phyloP scores from a whole-genome alignment of 2,888 invertebrate species.

The Orchestes rusci region DNA sequence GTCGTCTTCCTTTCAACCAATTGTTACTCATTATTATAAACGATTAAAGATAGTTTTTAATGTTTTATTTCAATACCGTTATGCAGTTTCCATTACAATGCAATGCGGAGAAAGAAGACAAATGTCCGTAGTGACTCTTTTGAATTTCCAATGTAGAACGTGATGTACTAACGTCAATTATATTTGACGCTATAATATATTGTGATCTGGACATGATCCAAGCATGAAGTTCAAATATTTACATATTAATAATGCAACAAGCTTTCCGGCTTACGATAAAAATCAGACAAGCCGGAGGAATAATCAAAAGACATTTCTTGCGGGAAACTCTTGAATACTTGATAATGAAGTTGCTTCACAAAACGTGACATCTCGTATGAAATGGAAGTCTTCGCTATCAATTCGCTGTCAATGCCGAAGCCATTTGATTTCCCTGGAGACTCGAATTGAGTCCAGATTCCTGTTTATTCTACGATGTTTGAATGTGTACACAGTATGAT shows the following conservation, averaged over 20 bases:
- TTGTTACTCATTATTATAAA: constrained; percentile 19
- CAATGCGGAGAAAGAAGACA: constrained; percentile 1
- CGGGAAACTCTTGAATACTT: constrained; percentile 15
- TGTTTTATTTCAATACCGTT: background rate
- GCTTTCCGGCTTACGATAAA: background rate
- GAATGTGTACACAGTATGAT: too few relatives aligned
- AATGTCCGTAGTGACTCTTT: too few relatives aligned
- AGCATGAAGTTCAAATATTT: too few relatives aligned
- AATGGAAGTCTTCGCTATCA: constrained; percentile 13
- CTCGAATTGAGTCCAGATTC: constrained; percentile 12
- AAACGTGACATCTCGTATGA: constrained; percentile 14
- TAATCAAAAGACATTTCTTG: background rate
- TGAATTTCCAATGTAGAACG: too few relatives aligned
- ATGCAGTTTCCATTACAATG: constrained; percentile 1
- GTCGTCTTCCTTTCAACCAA: constrained; percentile 20
- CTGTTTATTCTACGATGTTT: constrained; percentile 11
- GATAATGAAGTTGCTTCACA: constrained; percentile 11
- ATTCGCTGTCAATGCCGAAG: constrained; percentile 15
- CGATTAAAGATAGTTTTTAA: constrained; percentile 14
- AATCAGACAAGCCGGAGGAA: background rate
- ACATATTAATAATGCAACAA: background rate
- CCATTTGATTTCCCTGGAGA: constrained; percentile 16
- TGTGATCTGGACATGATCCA: too few relatives aligned
- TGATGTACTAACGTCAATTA: too few relatives aligned
- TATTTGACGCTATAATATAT: too few relatives aligned